Conservation (phyloP, 2,888 invertebrate species). For the Campopleginae sp. region DNA sequence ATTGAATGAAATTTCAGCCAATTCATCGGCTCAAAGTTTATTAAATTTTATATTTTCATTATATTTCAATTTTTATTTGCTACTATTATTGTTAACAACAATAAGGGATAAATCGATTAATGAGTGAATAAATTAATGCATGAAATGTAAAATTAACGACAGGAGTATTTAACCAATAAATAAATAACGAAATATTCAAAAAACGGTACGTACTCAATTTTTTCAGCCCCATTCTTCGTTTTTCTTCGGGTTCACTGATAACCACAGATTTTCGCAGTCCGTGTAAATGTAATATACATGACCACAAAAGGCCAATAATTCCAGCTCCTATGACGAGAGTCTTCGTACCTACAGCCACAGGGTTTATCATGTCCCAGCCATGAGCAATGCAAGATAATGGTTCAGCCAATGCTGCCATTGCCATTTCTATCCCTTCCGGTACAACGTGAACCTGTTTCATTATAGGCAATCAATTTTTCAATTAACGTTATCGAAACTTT, state of each 20-base stretch:
- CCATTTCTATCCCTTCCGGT: constrained; percentile 78
- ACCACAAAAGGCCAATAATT: constrained; percentile 90
- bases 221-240: constrained; percentile 76
- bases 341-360: constrained; percentile 87
- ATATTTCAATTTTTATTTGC: neutral
- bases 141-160: too few species aligned
- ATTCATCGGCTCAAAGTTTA: neutral
- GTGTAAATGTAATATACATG: constrained; percentile 87
- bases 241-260: constrained; percentile 88
- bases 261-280: constrained; percentile 89
- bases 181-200: neutral
- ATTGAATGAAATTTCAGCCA: neutral
- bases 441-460: constrained; percentile 75
- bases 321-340: constrained; percentile 89
- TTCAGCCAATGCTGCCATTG: constrained; percentile 87
- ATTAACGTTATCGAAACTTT: neutral
- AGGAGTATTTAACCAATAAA: neutral
- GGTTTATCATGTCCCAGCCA: constrained; percentile 88
- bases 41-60: neutral
- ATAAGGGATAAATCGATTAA: neutral
- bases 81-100: neutral
- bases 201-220: constrained; percentile 84
- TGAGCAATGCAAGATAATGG: constrained; percentile 90
- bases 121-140: too few species aligned
- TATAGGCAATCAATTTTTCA: neutral